These are phyloP conservation scores for Diachasmimorpha longicaudata DNA, from an alignment of 1,140 invertebrate species.

Conservation along the genomic window DNA sequence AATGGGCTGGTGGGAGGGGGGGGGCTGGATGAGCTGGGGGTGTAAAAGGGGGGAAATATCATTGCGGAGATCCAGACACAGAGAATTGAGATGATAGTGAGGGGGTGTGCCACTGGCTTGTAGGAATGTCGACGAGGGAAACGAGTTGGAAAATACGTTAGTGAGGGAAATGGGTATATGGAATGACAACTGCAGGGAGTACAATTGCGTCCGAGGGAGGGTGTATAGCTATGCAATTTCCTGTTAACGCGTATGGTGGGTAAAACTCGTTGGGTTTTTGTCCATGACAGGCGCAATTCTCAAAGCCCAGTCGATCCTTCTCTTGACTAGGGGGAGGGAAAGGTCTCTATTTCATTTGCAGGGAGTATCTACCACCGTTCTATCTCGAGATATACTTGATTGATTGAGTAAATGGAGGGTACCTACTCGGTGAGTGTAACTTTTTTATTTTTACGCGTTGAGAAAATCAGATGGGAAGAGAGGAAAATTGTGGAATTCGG, in stretches of 20 bases:
- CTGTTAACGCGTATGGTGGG: background rate
- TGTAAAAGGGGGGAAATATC: conserved; percentile 1
- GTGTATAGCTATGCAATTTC: conserved; percentile 26
- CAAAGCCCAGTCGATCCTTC: conserved; percentile 22
- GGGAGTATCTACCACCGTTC: background rate
- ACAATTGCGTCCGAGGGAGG: conserved; percentile 5
- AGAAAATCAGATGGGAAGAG: too few species aligned
- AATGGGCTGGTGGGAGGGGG: too few species aligned
- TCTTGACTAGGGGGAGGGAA: background rate
- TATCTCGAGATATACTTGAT: background rate
- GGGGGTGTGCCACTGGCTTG: background rate
- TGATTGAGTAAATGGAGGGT: background rate
- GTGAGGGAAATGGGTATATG: conserved; percentile 17
- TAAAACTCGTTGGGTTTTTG: conserved; percentile 22
- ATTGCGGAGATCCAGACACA: background rate
- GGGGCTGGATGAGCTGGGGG: too few species aligned
- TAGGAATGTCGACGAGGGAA: background rate
- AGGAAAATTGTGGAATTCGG: too few species aligned
- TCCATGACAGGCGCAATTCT: conserved; percentile 32
- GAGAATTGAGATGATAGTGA: background rate
- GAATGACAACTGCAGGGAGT: conserved; percentile 22
- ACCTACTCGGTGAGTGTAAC: background rate
- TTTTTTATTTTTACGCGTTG: too few species aligned
- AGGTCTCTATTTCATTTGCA: conserved; percentile 27
- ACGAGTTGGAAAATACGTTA: background rate